Percentiles rank a stretch among this genome's conserved stretches.
These are phyloP conservation scores for Malurus cyaneus DNA, from an alignment of 2,113 vertebrate genomes.

Conservation along the genomic window DNA sequence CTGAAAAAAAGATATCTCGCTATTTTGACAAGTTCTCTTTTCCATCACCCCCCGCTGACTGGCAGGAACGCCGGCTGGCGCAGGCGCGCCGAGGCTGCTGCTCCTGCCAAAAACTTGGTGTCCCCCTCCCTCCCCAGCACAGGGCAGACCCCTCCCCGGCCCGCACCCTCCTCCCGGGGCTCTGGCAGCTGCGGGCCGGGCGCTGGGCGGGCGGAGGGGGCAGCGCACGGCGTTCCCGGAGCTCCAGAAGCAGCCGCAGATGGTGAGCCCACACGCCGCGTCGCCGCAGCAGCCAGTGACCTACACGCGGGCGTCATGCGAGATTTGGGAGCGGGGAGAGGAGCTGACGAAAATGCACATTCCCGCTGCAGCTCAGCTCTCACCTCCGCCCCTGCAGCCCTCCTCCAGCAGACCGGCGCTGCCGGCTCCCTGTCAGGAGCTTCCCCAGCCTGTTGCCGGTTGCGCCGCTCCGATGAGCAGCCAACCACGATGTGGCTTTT, in stretches of 20 bases:
- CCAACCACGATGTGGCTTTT: not conserved
- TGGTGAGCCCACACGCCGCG: slow-evolving; percentile 55
- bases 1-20: slow-evolving; percentile 20
- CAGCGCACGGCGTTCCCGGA: not conserved
- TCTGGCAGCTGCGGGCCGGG: not conserved
- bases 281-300: slow-evolving; percentile 56
- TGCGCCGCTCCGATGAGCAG: not conserved
- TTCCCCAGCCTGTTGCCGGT: slow-evolving; percentile 22
- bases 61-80: not conserved
- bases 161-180: not conserved
- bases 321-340: slow-evolving; percentile 7
- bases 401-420: not conserved
- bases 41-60: slow-evolving; percentile 1
- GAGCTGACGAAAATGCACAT: slow-evolving; percentile 52
- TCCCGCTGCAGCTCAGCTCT: slow-evolving; percentile 53
- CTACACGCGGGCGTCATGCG: slow-evolving; percentile 57
- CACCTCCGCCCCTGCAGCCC: slow-evolving; percentile 62
- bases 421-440: not conserved
- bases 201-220: not conserved
- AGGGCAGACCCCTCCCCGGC: not conserved
- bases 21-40: slow-evolving; percentile 56
- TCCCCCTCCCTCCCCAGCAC: no score
- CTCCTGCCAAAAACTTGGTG: not conserved
- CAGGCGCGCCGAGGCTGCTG: not conserved
- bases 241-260: slow-evolving; percentile 38